Percentiles rank a stretch among this genome's conserved stretches.
Evolutionary conservation across 2,113 vertebrate genomes (phyloP).

Genomic region (Pionites leucogaster): DNA sequence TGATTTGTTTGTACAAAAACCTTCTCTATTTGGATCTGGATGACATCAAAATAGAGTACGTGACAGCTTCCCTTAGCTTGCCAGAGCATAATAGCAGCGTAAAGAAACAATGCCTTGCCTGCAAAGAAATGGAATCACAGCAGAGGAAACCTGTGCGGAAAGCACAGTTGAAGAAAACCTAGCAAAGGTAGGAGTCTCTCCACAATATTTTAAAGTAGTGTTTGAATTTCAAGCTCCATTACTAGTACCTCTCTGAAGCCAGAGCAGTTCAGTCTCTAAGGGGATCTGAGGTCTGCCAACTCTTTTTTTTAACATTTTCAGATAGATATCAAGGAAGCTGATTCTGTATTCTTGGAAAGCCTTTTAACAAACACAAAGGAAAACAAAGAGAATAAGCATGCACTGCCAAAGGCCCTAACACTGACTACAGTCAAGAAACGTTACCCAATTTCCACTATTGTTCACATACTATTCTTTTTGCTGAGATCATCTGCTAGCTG

Average conservation of each 20-base stretch:
- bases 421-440: not conserved
- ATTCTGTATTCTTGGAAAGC: not conserved
- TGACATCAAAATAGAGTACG: constrained; percentile 15
- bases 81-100: constrained; percentile 4
- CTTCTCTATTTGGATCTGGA: not conserved
- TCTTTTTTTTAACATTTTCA: not conserved
- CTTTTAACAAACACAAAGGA: not conserved
- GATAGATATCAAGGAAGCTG: not conserved
- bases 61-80: constrained; percentile 30
- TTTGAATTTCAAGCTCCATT: constrained; percentile 13
- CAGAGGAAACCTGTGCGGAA: not conserved
- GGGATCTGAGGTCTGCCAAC: not conserved
- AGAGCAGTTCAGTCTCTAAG: not conserved
- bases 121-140: not conserved
- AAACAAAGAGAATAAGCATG: not conserved
- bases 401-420: not conserved
- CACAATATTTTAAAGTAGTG: not conserved
- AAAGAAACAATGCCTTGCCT: not conserved
- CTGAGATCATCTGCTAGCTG: not conserved
- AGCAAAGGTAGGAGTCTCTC: not conserved
- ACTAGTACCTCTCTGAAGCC: not conserved
- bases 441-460: not conserved
- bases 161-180: not conserved
- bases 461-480: not conserved
- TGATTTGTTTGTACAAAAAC: not conserved